Conservation (phyloP, 2,113 vertebrate species). For the Grallaria varia region DNA sequence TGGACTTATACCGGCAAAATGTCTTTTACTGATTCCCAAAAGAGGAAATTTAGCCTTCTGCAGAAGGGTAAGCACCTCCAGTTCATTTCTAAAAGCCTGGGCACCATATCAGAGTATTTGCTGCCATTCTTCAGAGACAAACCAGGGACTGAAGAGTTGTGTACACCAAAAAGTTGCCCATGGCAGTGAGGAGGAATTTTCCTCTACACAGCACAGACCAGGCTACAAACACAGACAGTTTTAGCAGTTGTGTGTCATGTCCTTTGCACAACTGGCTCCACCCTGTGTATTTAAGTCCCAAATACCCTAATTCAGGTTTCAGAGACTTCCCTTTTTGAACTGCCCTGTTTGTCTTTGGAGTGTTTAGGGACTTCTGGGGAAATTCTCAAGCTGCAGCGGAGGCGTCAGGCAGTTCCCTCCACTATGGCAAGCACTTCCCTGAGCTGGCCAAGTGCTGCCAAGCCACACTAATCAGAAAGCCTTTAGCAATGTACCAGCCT, state of each 20-base stretch:
- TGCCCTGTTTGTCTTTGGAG: not conserved
- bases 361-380: accelerated
- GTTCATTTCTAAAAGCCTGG: not conserved
- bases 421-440: not conserved
- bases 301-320: not conserved
- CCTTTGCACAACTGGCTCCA: not conserved
- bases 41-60: not conserved
- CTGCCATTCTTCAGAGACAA: not conserved
- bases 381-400: not conserved
- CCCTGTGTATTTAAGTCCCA: not conserved
- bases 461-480: not conserved
- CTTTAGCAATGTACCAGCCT: not conserved
- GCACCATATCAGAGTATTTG: not conserved
- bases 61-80: not conserved
- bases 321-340: not conserved
- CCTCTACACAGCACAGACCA: not conserved
- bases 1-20: not conserved
- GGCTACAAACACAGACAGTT: not conserved
- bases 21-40: not conserved
- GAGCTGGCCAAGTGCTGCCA: not conserved
- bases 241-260: not conserved
- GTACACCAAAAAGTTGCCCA: not conserved
- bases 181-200: not conserved
- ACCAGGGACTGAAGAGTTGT: not conserved
- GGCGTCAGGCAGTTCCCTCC: not conserved